phyloP scores from a whole-genome alignment of 1,140 invertebrate genomes.

The Atta colombica region DNA sequence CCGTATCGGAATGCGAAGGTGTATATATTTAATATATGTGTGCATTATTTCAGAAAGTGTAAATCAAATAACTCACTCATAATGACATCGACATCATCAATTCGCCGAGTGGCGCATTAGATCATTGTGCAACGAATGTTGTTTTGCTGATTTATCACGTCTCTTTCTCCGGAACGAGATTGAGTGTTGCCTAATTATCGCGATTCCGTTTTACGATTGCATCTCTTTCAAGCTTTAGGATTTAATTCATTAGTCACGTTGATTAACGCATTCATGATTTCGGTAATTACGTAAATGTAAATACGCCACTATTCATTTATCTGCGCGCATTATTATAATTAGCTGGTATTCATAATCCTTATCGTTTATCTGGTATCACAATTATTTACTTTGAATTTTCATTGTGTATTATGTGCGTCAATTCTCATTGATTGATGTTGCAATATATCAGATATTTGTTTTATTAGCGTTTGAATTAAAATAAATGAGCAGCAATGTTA shows the following conservation, averaged over 20 bases:
- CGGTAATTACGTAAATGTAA: conserved; percentile 73
- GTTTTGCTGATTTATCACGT: conserved; percentile 44
- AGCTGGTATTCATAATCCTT: conserved; percentile 51
- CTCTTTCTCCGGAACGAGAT: conserved; percentile 45
- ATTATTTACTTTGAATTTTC: conserved; percentile 50
- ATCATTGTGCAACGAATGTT: conserved; percentile 21
- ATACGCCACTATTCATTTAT: conserved; percentile 70
- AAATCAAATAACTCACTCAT: background rate
- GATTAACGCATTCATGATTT: conserved; percentile 69
- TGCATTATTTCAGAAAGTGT: background rate
- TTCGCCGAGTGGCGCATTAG: background rate
- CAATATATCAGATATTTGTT: conserved; percentile 26
- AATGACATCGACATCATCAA: background rate
- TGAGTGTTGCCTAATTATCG: conserved; percentile 68
- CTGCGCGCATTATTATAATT: conserved; percentile 70
- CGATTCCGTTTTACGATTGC: conserved; percentile 72
- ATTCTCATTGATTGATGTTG: conserved; percentile 31
- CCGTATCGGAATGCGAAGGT: background rate
- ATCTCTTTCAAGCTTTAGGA: conserved; percentile 66
- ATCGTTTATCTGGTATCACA: conserved; percentile 36
- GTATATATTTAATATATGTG: background rate
- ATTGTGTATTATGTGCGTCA: conserved; percentile 28
- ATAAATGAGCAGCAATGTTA: background rate
- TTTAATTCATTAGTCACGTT: conserved; percentile 70
- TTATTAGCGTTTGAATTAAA: conserved; percentile 10